Evolutionary conservation across 2,797 vertebrate genomes (phyloP).

Genomic region (Poeciliopsis turneri): DNA sequence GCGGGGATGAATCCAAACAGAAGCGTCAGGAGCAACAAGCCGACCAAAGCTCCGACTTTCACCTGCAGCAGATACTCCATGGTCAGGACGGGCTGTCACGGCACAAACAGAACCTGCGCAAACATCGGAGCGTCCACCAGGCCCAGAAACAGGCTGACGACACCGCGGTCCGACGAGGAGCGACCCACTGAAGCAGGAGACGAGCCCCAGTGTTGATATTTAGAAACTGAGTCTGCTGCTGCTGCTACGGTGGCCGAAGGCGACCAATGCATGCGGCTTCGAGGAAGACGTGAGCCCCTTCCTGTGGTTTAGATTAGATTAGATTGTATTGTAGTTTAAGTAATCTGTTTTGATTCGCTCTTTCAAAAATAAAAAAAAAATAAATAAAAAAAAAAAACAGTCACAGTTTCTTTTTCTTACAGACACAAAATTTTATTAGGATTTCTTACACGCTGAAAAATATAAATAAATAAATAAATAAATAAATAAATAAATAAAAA

Average conservation of each 20-base stretch:
- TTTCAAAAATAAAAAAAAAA: neutral
- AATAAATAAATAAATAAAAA: neutral
- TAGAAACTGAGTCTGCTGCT: neutral
- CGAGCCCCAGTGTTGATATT: neutral
- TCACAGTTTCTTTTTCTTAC: neutral
- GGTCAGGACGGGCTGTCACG: neutral
- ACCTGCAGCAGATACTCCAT: constrained; percentile 85
- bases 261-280: accelerated
- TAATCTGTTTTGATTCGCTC: neutral
- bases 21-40: constrained; percentile 78
- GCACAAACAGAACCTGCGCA: neutral
- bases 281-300: neutral
- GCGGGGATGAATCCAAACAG: constrained; percentile 83
- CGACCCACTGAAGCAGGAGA: neutral
- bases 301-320: neutral
- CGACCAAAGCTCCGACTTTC: constrained; percentile 80
- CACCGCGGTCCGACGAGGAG: neutral
- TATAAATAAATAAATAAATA: too few relatives aligned
- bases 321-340: neutral
- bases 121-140: constrained; percentile 1
- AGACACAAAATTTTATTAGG: neutral
- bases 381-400: neutral
- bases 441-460: neutral
- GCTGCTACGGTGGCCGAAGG: constrained; percentile 31
- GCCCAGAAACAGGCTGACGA: neutral